Evolutionary conservation across 2,113 vertebrate species (phyloP), one percentile per base, ranked within the genome.

Genomic region (Gorsachius goisagi): DNA sequence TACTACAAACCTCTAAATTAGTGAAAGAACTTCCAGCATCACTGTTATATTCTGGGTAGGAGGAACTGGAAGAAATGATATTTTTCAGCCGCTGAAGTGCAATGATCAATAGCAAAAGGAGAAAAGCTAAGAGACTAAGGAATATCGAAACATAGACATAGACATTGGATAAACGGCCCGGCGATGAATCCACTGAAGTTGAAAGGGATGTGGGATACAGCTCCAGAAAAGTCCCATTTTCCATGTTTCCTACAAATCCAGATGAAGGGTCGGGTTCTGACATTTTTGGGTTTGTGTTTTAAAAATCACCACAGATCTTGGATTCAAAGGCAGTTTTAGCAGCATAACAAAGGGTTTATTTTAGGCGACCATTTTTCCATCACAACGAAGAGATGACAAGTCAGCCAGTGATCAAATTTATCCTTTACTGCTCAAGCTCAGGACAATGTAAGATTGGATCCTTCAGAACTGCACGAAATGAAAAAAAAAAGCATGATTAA

Each of bases 81-180:
- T 99, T 99, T 97, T 99, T 99, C 93, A 99, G 99, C 98, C 99
- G 98, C 97, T 99, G 99, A 82, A 99, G 99, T 88, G 99, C 99
- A 91, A 99, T 98, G 97, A 99, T 97, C 89, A 99, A 97, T 81
- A 99, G 98, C 64, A 98, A 98, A 90, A 99, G 98, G 88, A 99
- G 98, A 97, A 99, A 99, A 9, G 99, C 98, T 97, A 99, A 96
- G 88, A 99, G 98, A 91, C 99, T 99, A 50, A 99, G 99, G 97
- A 99, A 99, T 97, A 99, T 98, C 96, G 99, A 99, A 90, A 99
- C 98, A 55, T 99, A 99, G 59, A 99, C 97, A 53, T 99, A 99
- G 63, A 99, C 98, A 3, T 98, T 99, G 79, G 98, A 99, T 71
- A 98, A 97, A 22, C 93, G 98, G 58, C 97, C 98, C 10, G 98